These are phyloP conservation scores for Chaetogeoica ovagalla DNA, from an alignment of 2,888 invertebrate species.

Conservation along the genomic window DNA sequence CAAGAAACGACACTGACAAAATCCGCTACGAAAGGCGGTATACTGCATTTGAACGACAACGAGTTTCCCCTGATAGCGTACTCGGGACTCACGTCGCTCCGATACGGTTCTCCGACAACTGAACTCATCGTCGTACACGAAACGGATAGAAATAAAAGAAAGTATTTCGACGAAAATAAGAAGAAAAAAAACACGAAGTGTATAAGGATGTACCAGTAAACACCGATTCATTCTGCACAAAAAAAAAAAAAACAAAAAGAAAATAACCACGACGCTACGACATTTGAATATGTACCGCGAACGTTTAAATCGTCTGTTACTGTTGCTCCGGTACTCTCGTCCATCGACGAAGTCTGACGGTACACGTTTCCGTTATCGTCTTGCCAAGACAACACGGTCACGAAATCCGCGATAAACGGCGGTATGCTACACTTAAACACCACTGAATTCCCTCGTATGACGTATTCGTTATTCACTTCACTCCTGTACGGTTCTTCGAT, in stretches of 20 bases:
- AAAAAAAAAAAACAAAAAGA: background rate
- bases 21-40: slow-evolving; percentile 90
- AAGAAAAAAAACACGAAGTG: too few relatives aligned
- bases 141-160: background rate
- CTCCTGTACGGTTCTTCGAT: slow-evolving; percentile 87
- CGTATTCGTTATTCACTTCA: slow-evolving; percentile 87
- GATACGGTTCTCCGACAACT: slow-evolving; percentile 40
- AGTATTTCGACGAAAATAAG: background rate
- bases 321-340: background rate
- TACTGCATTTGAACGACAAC: slow-evolving; percentile 84
- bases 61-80: slow-evolving; percentile 88
- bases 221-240: background rate
- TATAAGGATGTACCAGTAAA: background rate
- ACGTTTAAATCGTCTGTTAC: background rate
- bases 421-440: slow-evolving; percentile 88
- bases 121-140: background rate
- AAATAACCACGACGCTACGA: background rate
- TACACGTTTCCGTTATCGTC: slow-evolving; percentile 52
- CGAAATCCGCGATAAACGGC: slow-evolving; percentile 87
- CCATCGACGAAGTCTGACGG: slow-evolving; percentile 1
- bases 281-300: slow-evolving; percentile 15
- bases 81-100: slow-evolving; percentile 63
- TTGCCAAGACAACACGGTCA: slow-evolving; percentile 66
- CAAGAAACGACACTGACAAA: slow-evolving; percentile 85
- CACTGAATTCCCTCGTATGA: slow-evolving; percentile 84